phyloP scores from a whole-genome alignment of 2,797 vertebrate genomes.

The Vipera ursinii region DNA sequence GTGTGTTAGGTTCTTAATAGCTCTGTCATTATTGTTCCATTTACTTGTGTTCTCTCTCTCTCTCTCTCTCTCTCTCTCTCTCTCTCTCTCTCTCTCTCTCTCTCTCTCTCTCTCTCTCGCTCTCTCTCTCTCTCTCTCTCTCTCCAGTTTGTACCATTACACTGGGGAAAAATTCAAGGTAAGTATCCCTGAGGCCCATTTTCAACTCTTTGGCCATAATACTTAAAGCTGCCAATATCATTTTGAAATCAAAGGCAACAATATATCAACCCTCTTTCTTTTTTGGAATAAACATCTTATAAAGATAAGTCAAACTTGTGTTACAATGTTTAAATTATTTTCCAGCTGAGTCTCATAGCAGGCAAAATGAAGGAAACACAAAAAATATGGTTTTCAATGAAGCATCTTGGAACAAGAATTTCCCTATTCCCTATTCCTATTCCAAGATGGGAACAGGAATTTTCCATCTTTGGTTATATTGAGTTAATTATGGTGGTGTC shows the following conservation, averaged over 20 bases:
- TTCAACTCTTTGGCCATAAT: neutral
- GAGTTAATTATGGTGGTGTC: neutral
- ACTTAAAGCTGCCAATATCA: neutral
- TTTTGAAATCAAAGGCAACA: neutral
- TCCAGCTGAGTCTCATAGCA: neutral
- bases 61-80: neutral
- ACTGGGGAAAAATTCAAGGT: neutral
- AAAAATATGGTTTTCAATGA: neutral
- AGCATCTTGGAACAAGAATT: neutral
- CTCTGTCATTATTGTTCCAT: neutral
- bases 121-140: neutral
- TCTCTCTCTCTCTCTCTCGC: neutral
- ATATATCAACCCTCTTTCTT: neutral
- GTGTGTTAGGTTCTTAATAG: neutral
- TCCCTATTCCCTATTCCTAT: neutral
- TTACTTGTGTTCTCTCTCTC: neutral
- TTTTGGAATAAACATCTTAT: neutral
- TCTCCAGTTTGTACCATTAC: neutral
- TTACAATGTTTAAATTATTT: neutral
- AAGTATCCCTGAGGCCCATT: neutral
- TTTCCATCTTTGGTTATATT: neutral
- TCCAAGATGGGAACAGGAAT: neutral
- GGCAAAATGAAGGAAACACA: neutral
- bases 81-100: neutral
- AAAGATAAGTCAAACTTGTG: neutral